phyloP scores from a whole-genome alignment of 2,888 invertebrate species.

The Ophion ellenae region DNA sequence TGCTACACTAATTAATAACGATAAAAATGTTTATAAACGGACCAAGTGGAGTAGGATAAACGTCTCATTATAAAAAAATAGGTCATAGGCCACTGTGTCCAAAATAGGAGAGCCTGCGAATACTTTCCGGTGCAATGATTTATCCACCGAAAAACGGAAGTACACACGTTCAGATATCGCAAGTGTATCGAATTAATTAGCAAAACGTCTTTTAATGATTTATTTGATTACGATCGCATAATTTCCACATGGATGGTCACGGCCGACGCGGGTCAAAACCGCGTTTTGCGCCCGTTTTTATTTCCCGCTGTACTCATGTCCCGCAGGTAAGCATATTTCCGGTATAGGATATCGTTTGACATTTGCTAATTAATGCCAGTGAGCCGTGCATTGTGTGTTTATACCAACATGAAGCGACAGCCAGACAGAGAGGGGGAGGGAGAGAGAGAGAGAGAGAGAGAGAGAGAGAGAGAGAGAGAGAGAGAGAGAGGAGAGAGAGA shows the following conservation, averaged over 20 bases:
- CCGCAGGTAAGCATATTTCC: conserved; percentile 1
- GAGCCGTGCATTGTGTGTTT: conserved; percentile 8
- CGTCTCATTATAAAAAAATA: too few relatives aligned
- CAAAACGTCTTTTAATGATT: neutral
- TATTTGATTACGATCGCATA: neutral
- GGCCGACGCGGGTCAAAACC: neutral
- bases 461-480: neutral
- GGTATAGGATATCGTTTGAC: conserved; percentile 20
- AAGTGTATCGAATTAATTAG: conserved; percentile 1
- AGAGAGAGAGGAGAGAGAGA: neutral
- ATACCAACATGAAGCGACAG: too few relatives aligned
- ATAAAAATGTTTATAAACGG: too few relatives aligned
- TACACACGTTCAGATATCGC: neutral
- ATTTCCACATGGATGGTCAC: conserved; percentile 1
- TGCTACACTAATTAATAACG: too few relatives aligned
- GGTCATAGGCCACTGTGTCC: too few relatives aligned
- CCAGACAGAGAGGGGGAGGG: too few relatives aligned
- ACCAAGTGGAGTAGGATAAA: too few relatives aligned
- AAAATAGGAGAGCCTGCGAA: too few relatives aligned
- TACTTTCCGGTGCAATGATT: too few relatives aligned
- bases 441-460: too few relatives aligned
- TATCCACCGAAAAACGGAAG: neutral
- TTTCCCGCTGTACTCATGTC: conserved; percentile 2
- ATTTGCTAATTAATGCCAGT: conserved; percentile 34
- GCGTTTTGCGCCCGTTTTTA: neutral